phyloP scores from a whole-genome alignment of 2,113 vertebrate species.

The Pseudorectes ferrugineus region DNA sequence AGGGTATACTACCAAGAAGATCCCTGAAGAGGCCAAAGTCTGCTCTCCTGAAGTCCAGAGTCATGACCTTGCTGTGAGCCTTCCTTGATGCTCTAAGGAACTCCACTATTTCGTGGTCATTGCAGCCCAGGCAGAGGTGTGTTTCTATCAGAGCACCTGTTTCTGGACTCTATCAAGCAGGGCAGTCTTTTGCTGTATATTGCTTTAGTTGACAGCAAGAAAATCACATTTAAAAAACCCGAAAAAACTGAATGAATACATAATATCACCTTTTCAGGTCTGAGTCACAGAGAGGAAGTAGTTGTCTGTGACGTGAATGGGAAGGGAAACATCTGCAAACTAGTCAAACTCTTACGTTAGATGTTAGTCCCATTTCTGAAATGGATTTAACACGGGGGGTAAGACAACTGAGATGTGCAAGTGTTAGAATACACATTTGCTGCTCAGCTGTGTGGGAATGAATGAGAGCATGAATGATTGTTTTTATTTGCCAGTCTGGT shows the following conservation, averaged over 20 bases:
- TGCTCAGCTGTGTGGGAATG: neutral
- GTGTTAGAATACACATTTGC: neutral
- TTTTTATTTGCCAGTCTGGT: neutral
- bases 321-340: neutral
- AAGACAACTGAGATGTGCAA: fast-evolving
- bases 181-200: neutral
- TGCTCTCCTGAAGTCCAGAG: neutral
- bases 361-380: neutral
- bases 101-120: too few species aligned
- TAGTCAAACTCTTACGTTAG: neutral
- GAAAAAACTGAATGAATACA: neutral
- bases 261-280: neutral
- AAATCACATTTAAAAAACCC: neutral
- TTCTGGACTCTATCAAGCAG: neutral
- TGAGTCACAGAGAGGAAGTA: neutral
- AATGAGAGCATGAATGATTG: neutral
- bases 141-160: neutral
- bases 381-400: neutral
- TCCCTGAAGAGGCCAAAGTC: neutral
- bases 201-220: neutral
- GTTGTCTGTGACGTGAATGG: neutral
- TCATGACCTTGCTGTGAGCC: fast-evolving
- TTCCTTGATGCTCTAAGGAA: neutral
- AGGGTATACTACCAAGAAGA: neutral
- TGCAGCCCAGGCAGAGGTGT: neutral